phyloP scores from a whole-genome alignment of 2,888 invertebrate species.

The Luperina nickerlii region DNA sequence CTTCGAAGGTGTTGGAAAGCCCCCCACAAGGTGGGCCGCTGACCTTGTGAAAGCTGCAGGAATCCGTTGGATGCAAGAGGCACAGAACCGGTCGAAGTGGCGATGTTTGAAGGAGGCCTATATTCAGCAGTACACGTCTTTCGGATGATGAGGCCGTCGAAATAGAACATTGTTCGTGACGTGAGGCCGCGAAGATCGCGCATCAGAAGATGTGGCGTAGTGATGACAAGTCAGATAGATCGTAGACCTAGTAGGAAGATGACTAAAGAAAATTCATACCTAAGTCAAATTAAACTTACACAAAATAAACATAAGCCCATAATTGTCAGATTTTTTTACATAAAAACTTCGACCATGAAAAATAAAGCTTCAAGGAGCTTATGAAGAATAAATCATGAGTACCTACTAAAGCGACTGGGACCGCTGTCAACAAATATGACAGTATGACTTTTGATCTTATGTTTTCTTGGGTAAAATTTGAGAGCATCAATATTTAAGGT shows the following conservation, averaged over 20 bases:
- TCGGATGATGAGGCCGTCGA: neutral
- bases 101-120: neutral
- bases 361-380: neutral
- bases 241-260: neutral
- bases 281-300: neutral
- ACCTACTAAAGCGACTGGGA: neutral
- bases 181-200: neutral
- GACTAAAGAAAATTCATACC: neutral
- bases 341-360: neutral
- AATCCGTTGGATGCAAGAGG: too few relatives aligned
- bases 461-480: neutral
- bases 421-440: neutral
- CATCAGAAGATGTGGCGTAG: neutral
- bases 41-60: neutral
- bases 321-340: neutral
- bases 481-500: neutral
- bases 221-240: neutral
- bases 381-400: neutral
- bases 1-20: neutral
- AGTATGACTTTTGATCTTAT: neutral
- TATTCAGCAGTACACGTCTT: neutral
- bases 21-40: neutral
- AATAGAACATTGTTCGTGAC: neutral
- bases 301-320: neutral
- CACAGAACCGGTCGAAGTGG: neutral